Percentiles rank a stretch among this genome's conserved stretches.
Conservation (phyloP, 2,113 vertebrate species). For the Cervus canadensis region DNA sequence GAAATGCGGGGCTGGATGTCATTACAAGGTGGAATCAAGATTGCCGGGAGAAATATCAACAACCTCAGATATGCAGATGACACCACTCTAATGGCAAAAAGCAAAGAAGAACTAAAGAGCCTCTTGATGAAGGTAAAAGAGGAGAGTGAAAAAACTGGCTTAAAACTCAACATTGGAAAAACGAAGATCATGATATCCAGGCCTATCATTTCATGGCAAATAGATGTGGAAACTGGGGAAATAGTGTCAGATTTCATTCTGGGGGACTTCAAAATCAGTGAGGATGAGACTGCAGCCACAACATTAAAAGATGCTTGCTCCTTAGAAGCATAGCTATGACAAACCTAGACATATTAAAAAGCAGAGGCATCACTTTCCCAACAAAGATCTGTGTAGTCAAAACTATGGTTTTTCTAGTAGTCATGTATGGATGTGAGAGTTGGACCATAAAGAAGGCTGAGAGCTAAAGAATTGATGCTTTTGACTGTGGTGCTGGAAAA, state of each 20-base stretch:
- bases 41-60: background rate
- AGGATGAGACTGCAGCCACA: background rate
- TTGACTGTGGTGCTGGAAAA: background rate
- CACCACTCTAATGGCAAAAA: background rate
- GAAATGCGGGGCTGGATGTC: background rate
- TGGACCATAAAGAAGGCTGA: background rate
- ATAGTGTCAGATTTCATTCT: background rate
- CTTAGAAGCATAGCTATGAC: background rate
- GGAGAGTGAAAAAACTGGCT: background rate
- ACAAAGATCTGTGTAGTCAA: background rate
- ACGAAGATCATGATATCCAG: background rate
- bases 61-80: background rate
- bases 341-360: background rate
- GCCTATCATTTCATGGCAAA: background rate
- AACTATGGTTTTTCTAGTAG: background rate
- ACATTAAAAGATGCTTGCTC: background rate
- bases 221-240: background rate
- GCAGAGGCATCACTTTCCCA: background rate
- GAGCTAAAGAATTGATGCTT: background rate
- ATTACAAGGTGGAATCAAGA: background rate
- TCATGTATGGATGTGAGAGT: background rate
- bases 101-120: background rate
- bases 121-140: background rate
- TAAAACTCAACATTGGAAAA: background rate
- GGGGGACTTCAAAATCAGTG: too few relatives aligned